Evolutionary conservation across 2,113 vertebrate species (phyloP), one percentile per base, ranked within the genome.

Genomic region (Pelecanoides urinatrix): DNA sequence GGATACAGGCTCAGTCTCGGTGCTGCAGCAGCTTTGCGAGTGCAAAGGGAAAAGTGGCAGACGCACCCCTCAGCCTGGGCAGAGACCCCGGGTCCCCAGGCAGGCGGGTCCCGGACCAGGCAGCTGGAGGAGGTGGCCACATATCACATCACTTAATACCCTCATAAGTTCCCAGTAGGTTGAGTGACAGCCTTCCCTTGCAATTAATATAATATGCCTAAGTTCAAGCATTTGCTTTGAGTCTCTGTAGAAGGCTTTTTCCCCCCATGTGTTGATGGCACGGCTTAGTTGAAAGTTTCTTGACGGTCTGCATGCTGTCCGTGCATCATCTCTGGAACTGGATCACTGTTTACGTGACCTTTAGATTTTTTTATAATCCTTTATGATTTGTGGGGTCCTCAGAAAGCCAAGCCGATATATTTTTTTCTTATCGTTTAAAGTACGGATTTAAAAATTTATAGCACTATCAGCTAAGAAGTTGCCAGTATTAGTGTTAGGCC

Each of bases 1-100:
- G 10, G 7, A 16, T 30, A 20, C 14, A 20, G 0, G 0, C 10
- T 47, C 36, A 11, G 38, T 25, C 17, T 47, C 3, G 1, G 42
- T 36, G 27, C 21, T 71, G 56, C 30, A 58, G 61, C 36, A 45
- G 52, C 1, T 1, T 40, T 58, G 8, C 61, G 36, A 34, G 36
- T 3, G 5, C 23, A 26, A 2, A n/a, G 29, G 29, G 6, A 23
- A 45, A 13, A 25, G 42, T 27, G 38, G 42, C 55, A 84, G 36
- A 21, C 0, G 1, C 9, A 8, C 52, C 26, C 21, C 44, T 84
- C 44, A 10, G 38, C 44, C 30, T 15, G 13, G 21, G 17, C 36
- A 66, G 68, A 44, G 11, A 56, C 27, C 7, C 6, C 3, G 0
- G 2, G 8, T n/a, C 23, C n/a, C 42, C 7, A 20, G 26, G 23